Evolutionary conservation across 2,113 vertebrate species (phyloP).

Genomic region (Bothrops jararaca): DNA sequence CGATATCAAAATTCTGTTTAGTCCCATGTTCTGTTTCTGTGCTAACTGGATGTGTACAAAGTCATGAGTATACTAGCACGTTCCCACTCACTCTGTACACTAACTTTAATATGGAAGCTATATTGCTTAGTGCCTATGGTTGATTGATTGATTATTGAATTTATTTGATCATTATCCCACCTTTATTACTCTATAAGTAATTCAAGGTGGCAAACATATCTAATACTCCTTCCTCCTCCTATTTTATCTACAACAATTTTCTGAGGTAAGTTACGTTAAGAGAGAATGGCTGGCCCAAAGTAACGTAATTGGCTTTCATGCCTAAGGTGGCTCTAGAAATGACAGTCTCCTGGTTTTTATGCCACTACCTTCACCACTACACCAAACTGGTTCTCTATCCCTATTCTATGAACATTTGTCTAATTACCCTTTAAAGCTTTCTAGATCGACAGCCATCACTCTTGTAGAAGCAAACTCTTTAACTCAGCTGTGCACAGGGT

Average conservation of each 20-base stretch:
- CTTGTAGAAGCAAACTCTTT: not conserved
- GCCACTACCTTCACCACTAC: not conserved
- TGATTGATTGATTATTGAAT: not conserved
- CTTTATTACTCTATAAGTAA: not conserved
- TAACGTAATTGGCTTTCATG: not conserved
- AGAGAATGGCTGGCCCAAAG: not conserved
- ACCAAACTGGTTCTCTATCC: not conserved
- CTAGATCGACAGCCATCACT: not conserved
- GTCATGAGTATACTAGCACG: not conserved
- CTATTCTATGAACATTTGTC: not conserved
- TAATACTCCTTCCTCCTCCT: not conserved
- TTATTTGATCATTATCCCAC: not conserved
- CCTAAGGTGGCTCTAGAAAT: not conserved
- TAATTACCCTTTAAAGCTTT: not conserved
- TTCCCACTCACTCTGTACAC: not conserved
- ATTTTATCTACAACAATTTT: not conserved
- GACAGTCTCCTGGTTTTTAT: not conserved
- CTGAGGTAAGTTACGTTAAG: not conserved
- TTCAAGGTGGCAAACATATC: not conserved
- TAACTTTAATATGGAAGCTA: not conserved
- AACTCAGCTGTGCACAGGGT: not conserved
- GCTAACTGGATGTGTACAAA: not conserved
- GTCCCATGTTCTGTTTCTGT: not conserved
- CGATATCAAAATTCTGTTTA: not conserved
- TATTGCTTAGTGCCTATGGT: not conserved